Conservation (phyloP, 2,113 vertebrate species). For the Monarcha castaneiventris region DNA sequence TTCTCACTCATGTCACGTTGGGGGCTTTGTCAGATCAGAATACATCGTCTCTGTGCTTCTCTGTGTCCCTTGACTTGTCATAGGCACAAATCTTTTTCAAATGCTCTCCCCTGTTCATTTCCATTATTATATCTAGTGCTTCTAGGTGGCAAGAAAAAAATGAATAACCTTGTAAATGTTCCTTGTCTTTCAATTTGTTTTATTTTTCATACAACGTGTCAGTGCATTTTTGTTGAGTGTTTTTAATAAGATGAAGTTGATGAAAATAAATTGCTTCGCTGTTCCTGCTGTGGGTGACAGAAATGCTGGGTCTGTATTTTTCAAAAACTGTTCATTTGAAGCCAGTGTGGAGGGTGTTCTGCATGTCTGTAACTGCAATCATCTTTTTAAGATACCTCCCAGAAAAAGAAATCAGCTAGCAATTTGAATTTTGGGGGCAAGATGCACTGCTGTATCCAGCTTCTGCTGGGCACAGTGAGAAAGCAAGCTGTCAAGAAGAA, state of each 20-base stretch:
- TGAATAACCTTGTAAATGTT: constrained; percentile 54
- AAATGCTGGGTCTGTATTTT: constrained; percentile 57
- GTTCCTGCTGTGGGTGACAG: constrained; percentile 61
- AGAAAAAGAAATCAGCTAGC: neutral
- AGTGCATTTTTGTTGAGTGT: constrained; percentile 44
- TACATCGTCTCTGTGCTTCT: neutral
- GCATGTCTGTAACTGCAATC: neutral
- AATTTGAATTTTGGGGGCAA: neutral
- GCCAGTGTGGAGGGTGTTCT: neutral
- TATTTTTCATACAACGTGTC: constrained; percentile 40
- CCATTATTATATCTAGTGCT: constrained; percentile 50
- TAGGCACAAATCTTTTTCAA: constrained; percentile 45
- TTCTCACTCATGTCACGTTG: constrained; percentile 6
- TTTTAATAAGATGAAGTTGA: constrained; percentile 62
- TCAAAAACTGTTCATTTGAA: constrained; percentile 28
- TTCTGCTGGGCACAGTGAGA: neutral
- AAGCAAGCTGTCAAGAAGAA: neutral
- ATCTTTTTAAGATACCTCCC: neutral
- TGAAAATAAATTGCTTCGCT: constrained; percentile 64
- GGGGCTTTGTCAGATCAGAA: constrained; percentile 42
- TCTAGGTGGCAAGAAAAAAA: constrained; percentile 51
- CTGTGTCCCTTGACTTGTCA: constrained; percentile 11
- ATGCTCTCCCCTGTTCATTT: constrained; percentile 50
- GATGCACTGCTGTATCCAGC: neutral
- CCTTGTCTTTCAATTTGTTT: constrained; percentile 58